phyloP scores from a whole-genome alignment of 2,797 vertebrate genomes.

The Coracias cyanogaster region DNA sequence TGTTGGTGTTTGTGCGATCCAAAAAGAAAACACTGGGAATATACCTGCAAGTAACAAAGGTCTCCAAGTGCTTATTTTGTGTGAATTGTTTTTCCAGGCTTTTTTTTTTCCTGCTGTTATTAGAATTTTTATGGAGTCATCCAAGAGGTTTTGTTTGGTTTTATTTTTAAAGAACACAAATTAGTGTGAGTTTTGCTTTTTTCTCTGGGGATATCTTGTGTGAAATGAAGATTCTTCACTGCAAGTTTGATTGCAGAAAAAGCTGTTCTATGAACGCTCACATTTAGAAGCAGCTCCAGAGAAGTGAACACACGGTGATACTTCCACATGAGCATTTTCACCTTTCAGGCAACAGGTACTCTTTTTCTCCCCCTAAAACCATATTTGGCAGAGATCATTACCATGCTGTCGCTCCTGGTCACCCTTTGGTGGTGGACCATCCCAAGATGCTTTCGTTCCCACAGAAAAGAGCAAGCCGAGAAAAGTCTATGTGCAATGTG shows the following conservation, averaged over 20 bases:
- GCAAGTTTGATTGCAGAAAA: background rate
- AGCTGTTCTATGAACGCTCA: background rate
- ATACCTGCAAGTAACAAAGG: slow-evolving; percentile 5
- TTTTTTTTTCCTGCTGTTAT: background rate
- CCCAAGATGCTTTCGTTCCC: background rate
- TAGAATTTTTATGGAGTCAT: background rate
- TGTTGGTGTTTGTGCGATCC: slow-evolving; percentile 21
- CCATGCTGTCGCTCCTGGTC: background rate
- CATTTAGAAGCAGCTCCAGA: background rate
- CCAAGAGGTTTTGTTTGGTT: background rate
- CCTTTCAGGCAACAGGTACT: background rate
- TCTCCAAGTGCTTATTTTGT: background rate
- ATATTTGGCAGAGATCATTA: background rate
- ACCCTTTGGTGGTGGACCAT: background rate
- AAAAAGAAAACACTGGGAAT: background rate
- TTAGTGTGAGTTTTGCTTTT: background rate
- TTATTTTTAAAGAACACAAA: background rate
- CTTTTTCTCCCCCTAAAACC: background rate
- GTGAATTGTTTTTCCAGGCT: background rate
- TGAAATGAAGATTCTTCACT: background rate
- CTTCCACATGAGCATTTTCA: background rate
- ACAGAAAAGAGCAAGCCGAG: background rate
- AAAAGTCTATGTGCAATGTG: rapidly evolving
- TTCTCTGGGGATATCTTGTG: background rate
- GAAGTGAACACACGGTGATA: rapidly evolving